These are phyloP conservation scores for Nymphalis urticae DNA, from an alignment of 2,888 invertebrate genomes.

Conservation along the genomic window DNA sequence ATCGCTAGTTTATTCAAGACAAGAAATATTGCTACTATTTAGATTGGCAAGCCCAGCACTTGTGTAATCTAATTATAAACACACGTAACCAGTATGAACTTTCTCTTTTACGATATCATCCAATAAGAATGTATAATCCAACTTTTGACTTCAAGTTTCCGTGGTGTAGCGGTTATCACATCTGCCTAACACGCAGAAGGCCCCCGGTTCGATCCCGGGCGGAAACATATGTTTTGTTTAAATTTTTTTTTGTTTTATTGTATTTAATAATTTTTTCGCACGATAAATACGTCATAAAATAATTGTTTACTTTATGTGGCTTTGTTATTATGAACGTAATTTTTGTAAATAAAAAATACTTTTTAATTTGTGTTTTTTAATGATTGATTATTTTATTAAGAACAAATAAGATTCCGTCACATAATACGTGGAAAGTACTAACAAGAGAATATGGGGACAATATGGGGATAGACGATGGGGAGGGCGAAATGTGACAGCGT, in stretches of 20 bases:
- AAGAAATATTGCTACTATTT: background rate
- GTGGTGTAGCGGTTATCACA: constrained; percentile 95
- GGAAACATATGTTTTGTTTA: constrained; percentile 81
- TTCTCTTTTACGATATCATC: constrained; percentile 11
- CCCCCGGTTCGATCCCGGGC: constrained; percentile 94
- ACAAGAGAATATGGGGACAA: no score
- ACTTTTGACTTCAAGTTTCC: constrained; percentile 77
- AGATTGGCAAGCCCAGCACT: background rate
- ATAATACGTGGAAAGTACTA: no score
- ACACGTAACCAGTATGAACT: constrained; percentile 1
- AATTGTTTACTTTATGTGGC: no score
- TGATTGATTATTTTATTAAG: no score
- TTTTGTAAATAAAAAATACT: no score
- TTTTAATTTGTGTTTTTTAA: no score
- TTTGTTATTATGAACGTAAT: no score
- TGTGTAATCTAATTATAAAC: background rate
- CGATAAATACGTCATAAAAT: no score
- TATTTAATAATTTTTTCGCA: background rate
- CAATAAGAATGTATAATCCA: constrained; percentile 3
- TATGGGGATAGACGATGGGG: no score
- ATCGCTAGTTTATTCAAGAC: background rate
- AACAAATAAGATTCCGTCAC: no score
- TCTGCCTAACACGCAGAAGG: constrained; percentile 96
- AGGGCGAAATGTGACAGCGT: no score
- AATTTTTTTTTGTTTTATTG: background rate